Conservation (phyloP, 2,113 vertebrate species). For the Saccopteryx bilineata region DNA sequence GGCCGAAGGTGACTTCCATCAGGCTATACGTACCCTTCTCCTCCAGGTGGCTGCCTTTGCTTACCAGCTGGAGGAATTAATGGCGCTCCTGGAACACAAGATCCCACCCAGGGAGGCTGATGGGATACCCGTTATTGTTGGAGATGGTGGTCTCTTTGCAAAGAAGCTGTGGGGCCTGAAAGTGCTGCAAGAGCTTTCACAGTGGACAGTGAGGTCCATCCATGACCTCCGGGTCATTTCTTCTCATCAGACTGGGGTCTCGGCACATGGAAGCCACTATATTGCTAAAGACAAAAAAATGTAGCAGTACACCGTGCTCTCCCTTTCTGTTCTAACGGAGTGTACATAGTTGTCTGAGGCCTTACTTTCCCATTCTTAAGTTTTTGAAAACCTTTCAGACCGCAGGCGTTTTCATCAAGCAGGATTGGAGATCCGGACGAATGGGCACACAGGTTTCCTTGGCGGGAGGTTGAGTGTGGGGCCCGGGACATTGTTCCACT, state of each 20-base stretch:
- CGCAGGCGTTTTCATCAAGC: slow-evolving; percentile 3
- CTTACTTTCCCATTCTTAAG: neutral
- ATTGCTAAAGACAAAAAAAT: slow-evolving; percentile 51
- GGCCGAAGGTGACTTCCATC: slow-evolving; percentile 75
- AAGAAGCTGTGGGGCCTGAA: slow-evolving; percentile 88
- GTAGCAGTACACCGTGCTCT: slow-evolving; percentile 35
- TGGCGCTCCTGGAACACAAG: slow-evolving; percentile 82
- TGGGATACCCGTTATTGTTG: rapidly evolving
- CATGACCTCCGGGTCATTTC: slow-evolving; percentile 86
- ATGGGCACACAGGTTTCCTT: neutral
- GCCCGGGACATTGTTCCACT: neutral
- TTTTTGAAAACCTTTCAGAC: neutral
- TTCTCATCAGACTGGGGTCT: slow-evolving; percentile 37
- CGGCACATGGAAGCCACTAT: neutral
- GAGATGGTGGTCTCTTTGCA: slow-evolving; percentile 81
- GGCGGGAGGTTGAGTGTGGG: no score
- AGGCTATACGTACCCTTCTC: slow-evolving; percentile 77
- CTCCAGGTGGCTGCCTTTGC: slow-evolving; percentile 87
- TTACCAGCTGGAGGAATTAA: slow-evolving; percentile 88
- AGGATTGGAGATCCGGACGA: neutral
- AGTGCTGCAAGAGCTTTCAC: slow-evolving; percentile 88
- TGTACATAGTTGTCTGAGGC: neutral
- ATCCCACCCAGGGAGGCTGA: slow-evolving; percentile 65
- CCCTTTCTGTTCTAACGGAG: neutral
- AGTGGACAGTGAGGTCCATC: slow-evolving; percentile 86